These are phyloP conservation scores for Heliangelus exortis DNA, from an alignment of 2,797 vertebrate species.

Conservation along the genomic window DNA sequence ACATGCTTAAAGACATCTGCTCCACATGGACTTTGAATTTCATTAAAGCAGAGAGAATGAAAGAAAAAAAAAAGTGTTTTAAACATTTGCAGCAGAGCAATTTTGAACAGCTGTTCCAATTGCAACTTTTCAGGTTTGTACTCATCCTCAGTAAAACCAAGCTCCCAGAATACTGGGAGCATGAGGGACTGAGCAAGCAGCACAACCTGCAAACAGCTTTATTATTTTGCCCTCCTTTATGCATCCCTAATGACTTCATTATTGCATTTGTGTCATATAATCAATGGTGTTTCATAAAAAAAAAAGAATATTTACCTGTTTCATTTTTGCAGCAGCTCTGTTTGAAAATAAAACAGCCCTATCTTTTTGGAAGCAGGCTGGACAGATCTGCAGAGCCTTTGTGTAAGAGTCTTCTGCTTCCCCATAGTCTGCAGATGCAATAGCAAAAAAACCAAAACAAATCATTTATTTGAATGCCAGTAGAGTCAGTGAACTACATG, in stretches of 20 bases:
- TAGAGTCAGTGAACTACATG: background rate
- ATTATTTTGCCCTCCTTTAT: background rate
- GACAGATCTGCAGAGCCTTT: conserved; percentile 85
- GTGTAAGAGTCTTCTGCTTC: conserved; percentile 88
- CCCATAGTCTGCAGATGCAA: conserved; percentile 80
- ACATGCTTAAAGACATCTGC: background rate
- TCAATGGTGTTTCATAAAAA: background rate
- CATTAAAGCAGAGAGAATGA: background rate
- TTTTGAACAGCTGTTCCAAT: background rate
- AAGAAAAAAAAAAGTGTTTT: background rate
- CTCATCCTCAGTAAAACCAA: background rate
- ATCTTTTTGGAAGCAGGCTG: conserved; percentile 86
- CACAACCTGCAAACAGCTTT: background rate
- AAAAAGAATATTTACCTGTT: conserved; percentile 80
- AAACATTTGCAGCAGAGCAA: background rate
- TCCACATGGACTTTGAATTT: background rate
- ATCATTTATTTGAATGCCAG: background rate
- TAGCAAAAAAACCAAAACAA: background rate
- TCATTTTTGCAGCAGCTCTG: conserved; percentile 90
- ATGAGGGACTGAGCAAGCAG: background rate
- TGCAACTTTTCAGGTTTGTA: background rate
- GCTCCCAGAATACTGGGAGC: background rate
- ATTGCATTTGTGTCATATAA: background rate
- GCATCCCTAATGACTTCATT: background rate
- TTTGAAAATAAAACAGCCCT: conserved; percentile 92